Evolutionary conservation across 2,113 vertebrate species (phyloP).

Genomic region (Xerus inauris): DNA sequence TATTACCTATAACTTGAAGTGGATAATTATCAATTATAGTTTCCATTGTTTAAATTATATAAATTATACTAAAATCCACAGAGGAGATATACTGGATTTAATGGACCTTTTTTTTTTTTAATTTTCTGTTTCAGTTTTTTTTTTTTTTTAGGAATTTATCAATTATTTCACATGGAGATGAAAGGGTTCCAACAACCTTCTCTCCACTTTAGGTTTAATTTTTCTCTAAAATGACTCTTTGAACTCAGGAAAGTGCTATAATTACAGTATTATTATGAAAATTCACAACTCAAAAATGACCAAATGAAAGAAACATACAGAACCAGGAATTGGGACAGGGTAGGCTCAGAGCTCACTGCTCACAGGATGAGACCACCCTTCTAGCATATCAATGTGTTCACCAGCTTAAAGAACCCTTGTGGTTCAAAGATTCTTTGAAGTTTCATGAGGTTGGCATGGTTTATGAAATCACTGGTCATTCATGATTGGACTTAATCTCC

Average conservation of each 20-base stretch:
- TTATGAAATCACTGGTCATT: neutral
- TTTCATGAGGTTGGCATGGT: neutral
- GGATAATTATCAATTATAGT: neutral
- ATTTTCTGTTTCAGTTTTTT: neutral
- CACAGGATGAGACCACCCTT: neutral
- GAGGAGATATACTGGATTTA: neutral
- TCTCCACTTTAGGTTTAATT: neutral
- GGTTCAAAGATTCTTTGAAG: neutral
- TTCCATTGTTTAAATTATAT: conserved; percentile 18
- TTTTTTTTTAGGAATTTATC: conserved; percentile 19
- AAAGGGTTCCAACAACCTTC: neutral
- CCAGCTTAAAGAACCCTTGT: neutral
- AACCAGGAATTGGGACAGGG: neutral
- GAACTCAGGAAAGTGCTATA: neutral
- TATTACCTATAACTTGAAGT: neutral
- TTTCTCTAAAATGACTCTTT: neutral
- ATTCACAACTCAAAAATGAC: neutral
- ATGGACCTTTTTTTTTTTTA: neutral
- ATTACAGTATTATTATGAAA: neutral
- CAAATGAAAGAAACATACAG: neutral
- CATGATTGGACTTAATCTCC: neutral
- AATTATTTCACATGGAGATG: neutral
- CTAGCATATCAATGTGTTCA: neutral
- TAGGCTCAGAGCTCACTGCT: neutral
- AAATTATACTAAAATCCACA: neutral